Base-by-base conservation (phyloP, 2,888 invertebrate species). In the Tyria jacobaeae region DNA sequence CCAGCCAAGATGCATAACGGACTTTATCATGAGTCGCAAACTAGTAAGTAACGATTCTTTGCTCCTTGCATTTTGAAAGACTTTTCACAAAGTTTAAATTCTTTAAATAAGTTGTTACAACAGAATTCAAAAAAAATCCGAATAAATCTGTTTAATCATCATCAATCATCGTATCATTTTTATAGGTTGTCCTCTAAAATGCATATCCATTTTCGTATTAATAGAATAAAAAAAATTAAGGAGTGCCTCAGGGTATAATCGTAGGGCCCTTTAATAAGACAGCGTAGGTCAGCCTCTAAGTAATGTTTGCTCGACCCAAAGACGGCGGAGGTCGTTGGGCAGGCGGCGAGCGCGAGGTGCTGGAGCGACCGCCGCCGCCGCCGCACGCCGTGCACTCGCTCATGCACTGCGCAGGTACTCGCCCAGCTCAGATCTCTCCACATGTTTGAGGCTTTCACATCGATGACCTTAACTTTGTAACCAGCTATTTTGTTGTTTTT, bases 1-100 rank as follows among this genome's bases (percentile, higher is more conserved):
- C 98, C 98, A 12, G 97, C 97, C 67, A 97, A 97, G 89, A 96
- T 97, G 94, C 97, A 96, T 87, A 96, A 96, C 83, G 96, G 96
- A 47, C 95, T 96, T 73, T 96, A 96, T 85, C 95, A 95, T 81
- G 96, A 96, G 76, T 91, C 95, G 74, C 95, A 95, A 77, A 94
- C 95, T 80, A 95, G 95, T 95, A 71, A 94, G 95, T 95, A 37
- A 24, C 14, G 24, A 3, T 70, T 57, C 24, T 25, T 12, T 41
- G n/a, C 10, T 24, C 0, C 21, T 60, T 12, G 35, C 59, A 24
- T 31, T 41, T 51, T 14, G 2, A 31, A 54, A 52, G 21, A 12
- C 57, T n/a, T 65, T 61, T 10, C 53, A 57, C 50, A 25, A 21
- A 51, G 2, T 10, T 2, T 31, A 25, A 27, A 4, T 41, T 25